Conservation (phyloP, 2,888 invertebrate genomes). For the Tinea trinotella region DNA sequence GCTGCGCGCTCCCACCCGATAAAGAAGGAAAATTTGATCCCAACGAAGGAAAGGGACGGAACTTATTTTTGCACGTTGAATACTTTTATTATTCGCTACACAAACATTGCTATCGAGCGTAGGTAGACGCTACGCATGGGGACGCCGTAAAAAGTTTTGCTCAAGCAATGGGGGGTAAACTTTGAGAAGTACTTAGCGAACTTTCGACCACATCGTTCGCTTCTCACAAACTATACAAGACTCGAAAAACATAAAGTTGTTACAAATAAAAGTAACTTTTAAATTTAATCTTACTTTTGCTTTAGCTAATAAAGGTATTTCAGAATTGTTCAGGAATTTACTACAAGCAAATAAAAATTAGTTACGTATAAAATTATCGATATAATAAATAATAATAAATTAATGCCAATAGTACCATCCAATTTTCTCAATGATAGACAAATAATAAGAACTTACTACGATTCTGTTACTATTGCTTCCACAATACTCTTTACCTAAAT, state of each 20-base stretch:
- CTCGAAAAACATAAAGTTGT: neutral
- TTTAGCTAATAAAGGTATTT: too few species aligned
- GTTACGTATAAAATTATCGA: too few species aligned
- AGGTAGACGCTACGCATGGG: slow-evolving; percentile 29
- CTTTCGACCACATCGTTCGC: slow-evolving; percentile 15
- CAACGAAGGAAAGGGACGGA: slow-evolving; percentile 29
- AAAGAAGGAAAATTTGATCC: slow-evolving; percentile 34
- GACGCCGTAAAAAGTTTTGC: slow-evolving; percentile 19
- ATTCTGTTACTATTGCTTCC: too few species aligned
- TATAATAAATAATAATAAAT: too few species aligned
- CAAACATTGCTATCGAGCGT: slow-evolving; percentile 38
- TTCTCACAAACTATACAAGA: neutral
- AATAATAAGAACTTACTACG: too few species aligned
- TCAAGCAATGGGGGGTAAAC: slow-evolving; percentile 15
- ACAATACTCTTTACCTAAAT: too few species aligned
- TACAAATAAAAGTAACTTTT: neutral
- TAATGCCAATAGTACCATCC: too few species aligned
- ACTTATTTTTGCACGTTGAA: slow-evolving; percentile 54
- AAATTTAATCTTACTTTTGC: too few species aligned
- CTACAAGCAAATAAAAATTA: too few species aligned
- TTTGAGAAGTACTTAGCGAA: slow-evolving; percentile 11
- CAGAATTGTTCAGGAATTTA: too few species aligned
- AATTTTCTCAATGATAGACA: too few species aligned
- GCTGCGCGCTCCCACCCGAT: slow-evolving; percentile 49
- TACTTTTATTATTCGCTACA: slow-evolving; percentile 57